Percentiles rank a stretch among this genome's conserved stretches.
These are phyloP conservation scores for Lutraria rhynchaena DNA, from an alignment of 1,140 invertebrate genomes.

Conservation along the genomic window DNA sequence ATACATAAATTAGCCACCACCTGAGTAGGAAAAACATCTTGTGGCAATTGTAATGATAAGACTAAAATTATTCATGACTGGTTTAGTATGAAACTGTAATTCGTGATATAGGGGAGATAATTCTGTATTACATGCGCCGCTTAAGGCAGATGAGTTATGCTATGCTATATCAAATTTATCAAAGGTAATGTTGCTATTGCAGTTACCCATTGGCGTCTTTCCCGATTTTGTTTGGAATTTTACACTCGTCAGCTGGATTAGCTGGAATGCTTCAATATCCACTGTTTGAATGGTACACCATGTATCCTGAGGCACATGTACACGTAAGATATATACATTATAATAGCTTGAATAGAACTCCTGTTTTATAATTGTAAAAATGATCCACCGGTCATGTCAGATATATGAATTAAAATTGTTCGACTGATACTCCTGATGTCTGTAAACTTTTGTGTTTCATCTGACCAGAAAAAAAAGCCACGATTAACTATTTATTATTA, in stretches of 20 bases:
- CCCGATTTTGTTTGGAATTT: conserved; percentile 36
- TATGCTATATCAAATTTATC: too few relatives aligned
- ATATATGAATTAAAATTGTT: background rate
- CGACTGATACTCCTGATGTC: background rate
- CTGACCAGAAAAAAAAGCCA: background rate
- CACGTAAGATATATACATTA: conserved; percentile 31
- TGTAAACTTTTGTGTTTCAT: background rate
- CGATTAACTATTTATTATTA: background rate
- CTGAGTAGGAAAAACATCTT: too few relatives aligned
- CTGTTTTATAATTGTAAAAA: background rate
- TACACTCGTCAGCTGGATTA: conserved; percentile 45
- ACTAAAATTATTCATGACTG: too few relatives aligned
- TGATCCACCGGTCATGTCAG: background rate
- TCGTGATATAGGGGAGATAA: too few relatives aligned
- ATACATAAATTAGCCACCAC: too few relatives aligned
- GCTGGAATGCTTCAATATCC: conserved; percentile 44
- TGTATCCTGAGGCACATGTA: background rate
- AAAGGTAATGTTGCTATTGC: too few relatives aligned
- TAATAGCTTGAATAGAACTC: background rate
- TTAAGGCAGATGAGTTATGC: too few relatives aligned
- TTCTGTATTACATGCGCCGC: too few relatives aligned
- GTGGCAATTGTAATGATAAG: too few relatives aligned
- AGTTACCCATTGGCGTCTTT: conserved; percentile 34
- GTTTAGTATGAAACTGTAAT: too few relatives aligned
- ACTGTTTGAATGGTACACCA: conserved; percentile 38